Conservation (phyloP, 2,113 vertebrate genomes). For the Malurus cyaneus region DNA sequence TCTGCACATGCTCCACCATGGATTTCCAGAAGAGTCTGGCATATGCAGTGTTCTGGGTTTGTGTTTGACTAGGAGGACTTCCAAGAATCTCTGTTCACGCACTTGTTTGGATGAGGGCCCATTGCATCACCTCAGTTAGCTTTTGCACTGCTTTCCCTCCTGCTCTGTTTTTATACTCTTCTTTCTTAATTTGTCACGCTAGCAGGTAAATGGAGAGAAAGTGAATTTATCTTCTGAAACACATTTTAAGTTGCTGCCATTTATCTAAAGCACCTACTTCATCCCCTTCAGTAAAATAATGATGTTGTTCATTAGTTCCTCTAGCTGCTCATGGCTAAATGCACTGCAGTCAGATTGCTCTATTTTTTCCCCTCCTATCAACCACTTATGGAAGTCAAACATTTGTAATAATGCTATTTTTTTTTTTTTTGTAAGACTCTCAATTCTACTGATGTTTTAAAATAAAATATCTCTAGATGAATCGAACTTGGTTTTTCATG, state of each 20-base stretch:
- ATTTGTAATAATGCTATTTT: background rate
- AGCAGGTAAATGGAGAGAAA: slow-evolving; percentile 62
- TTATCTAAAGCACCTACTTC: slow-evolving; percentile 62
- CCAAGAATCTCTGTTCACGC: background rate
- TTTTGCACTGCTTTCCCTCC: slow-evolving; percentile 31
- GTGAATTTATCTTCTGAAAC: slow-evolving; percentile 65
- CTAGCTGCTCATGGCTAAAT: slow-evolving; percentile 49
- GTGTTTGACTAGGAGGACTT: slow-evolving; percentile 42
- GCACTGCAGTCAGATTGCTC: background rate
- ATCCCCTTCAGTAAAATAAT: slow-evolving; percentile 62
- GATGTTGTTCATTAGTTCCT: slow-evolving; percentile 62
- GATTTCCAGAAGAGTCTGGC: slow-evolving; percentile 25
- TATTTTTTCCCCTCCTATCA: background rate
- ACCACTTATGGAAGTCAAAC: background rate
- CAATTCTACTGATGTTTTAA: background rate
- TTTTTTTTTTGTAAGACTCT: background rate
- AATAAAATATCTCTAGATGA: background rate
- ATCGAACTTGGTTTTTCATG: background rate
- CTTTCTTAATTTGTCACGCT: slow-evolving; percentile 63
- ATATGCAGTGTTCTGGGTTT: background rate
- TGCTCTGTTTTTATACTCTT: slow-evolving; percentile 35
- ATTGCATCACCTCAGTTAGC: slow-evolving; percentile 52
- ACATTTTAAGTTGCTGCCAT: slow-evolving; percentile 56
- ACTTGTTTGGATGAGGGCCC: slow-evolving; percentile 42
- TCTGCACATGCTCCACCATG: background rate